Evolutionary conservation across 2,113 vertebrate genomes (phyloP).

Genomic region (Pseudorectes ferrugineus): DNA sequence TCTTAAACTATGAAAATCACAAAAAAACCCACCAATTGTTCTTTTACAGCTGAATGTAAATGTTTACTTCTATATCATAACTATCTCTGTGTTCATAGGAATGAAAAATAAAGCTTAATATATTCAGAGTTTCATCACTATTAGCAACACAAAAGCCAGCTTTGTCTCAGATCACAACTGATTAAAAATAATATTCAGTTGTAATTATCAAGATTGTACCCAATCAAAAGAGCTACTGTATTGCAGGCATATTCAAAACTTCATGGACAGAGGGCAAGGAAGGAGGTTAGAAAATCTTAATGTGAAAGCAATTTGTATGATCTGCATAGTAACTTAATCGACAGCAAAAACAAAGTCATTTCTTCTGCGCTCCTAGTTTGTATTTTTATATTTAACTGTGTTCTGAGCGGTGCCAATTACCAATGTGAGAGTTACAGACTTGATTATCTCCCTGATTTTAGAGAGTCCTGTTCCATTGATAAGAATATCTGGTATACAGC

Average conservation of each 20-base stretch:
- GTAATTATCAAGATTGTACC: constrained; percentile 45
- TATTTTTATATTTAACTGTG: constrained; percentile 35
- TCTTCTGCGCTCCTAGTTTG: background rate
- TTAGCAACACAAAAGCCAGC: constrained; percentile 42
- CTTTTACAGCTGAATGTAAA: constrained; percentile 24
- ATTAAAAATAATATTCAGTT: constrained; percentile 60
- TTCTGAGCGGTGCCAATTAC: constrained; percentile 64
- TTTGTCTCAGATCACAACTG: constrained; percentile 41
- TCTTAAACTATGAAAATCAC: background rate
- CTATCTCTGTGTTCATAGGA: constrained; percentile 19
- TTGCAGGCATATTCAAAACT: constrained; percentile 33
- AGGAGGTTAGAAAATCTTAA: constrained; percentile 9
- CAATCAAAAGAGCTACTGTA: constrained; percentile 27
- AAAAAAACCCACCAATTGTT: background rate
- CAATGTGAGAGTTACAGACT: constrained; percentile 74
- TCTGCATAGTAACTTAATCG: background rate
- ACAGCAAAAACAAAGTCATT: constrained; percentile 17
- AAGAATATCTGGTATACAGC: constrained; percentile 72
- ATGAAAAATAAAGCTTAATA: constrained; percentile 44
- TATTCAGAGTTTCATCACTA: constrained; percentile 23
- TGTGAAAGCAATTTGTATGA: background rate
- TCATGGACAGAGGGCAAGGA: background rate
- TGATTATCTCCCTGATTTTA: constrained; percentile 85
- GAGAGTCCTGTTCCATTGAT: constrained; percentile 75
- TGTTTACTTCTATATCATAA: constrained; percentile 48